Evolutionary conservation across 2,113 vertebrate species (phyloP), one percentile per base, ranked within the genome.

Genomic region (Porphyrio hochstetteri): DNA sequence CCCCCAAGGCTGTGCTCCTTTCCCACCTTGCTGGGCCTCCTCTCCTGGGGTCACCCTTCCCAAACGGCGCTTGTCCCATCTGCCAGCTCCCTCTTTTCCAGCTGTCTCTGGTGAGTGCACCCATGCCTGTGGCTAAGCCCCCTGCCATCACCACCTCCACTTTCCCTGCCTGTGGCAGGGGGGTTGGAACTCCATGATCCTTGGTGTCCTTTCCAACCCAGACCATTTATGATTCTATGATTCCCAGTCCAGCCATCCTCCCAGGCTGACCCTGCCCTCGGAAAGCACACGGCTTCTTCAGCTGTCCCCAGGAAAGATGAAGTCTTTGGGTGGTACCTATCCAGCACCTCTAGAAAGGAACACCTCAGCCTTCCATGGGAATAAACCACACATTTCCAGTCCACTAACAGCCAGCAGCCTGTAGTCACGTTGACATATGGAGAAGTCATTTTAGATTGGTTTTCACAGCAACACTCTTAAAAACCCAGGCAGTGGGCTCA

Each of bases 1-100:
- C 21, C 20, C 16, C 21, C 5, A 1, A 27, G 27, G 15, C 29
- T 53, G 20, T 12, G 31, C 8, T 55, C 57, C 38, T 53, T 82
- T 67, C 44, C 19, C 29, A 8, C 20, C 17, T 57, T 44, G 59
- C 65, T 31, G 59, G 33, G 17, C 16, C 11, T 65, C 20, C 28
- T 70, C 28, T 79, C 29, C 36, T 52, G 8, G 35, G n/a, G 48
- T 40, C 46, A 50, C n/a, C n/a, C 17, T 42, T 79, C 59, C 61
- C 5, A 0, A 64, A 71, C 64, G 50, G 17, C 1, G 5, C 48
- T 69, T 13, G 2, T 60, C 27, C 46, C 16, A 0, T 28, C 86
- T 53, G 44, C 19, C 90, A 71, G 57, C 28, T 88, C 35, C 33
- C 0, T 1, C 27, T 64, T 33, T 59, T 59, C 75, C 81, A 76